These are phyloP conservation scores for Drosophila chauvacae DNA, from an alignment of 1,140 invertebrate species.

Conservation along the genomic window DNA sequence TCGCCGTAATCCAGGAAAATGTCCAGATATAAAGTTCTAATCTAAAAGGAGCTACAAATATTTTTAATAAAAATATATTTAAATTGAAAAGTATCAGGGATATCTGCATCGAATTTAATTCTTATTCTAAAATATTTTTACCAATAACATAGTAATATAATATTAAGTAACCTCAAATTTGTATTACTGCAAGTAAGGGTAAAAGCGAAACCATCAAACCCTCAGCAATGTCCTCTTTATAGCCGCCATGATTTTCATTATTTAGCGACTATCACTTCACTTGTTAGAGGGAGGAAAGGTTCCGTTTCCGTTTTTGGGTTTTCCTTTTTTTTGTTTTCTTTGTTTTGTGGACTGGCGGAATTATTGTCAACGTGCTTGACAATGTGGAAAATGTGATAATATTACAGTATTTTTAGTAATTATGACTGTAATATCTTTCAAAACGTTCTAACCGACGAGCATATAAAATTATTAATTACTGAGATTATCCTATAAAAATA, in stretches of 20 bases:
- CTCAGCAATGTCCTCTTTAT: background rate
- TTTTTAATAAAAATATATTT: too few relatives aligned
- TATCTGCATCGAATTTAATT: too few relatives aligned
- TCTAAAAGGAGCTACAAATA: too few relatives aligned
- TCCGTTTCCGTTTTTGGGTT: background rate
- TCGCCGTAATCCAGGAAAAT: too few relatives aligned
- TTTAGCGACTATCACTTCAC: background rate
- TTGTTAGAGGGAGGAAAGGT: background rate
- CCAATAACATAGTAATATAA: too few relatives aligned
- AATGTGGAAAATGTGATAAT: slow-evolving; percentile 1
- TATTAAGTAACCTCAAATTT: background rate
- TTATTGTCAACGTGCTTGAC: background rate
- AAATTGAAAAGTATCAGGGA: too few relatives aligned
- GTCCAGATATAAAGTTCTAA: too few relatives aligned
- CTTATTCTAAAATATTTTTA: too few relatives aligned
- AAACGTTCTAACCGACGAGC: background rate
- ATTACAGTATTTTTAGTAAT: background rate
- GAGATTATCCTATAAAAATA: background rate
- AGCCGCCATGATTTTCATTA: background rate
- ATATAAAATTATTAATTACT: background rate
- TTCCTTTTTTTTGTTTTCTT: background rate
- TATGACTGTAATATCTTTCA: background rate
- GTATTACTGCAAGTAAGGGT: background rate
- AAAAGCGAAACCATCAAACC: background rate
- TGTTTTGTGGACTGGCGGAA: background rate